Percentiles rank a stretch among this genome's conserved stretches.
Evolutionary conservation across 2,797 vertebrate species (phyloP).

Genomic region (Melanotaenia maccullochi): DNA sequence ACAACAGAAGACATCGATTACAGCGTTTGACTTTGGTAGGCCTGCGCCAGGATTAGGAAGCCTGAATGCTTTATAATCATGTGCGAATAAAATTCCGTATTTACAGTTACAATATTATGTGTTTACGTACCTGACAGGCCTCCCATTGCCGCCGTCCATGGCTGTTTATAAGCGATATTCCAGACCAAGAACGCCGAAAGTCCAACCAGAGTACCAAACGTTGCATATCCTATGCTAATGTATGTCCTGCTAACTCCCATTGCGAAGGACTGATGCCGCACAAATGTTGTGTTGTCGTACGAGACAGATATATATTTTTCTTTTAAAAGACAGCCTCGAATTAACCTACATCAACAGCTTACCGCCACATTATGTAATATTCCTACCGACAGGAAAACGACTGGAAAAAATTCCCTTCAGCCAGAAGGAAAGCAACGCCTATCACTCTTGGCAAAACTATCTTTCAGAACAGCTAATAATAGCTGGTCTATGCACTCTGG

Average conservation of each 20-base stretch:
- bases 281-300: background rate
- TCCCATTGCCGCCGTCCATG: conserved; percentile 91
- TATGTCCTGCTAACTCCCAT: conserved; percentile 78
- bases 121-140: conserved; percentile 88
- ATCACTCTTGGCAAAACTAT: background rate
- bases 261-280: background rate
- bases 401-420: conserved; percentile 5
- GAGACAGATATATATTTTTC: background rate
- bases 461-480: background rate
- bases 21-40: conserved; percentile 3
- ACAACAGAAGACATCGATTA: background rate
- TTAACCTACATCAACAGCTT: conserved; percentile 49
- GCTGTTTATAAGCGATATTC: conserved; percentile 88
- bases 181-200: conserved; percentile 89
- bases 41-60: background rate
- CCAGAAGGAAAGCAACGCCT: background rate
- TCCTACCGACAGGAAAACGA: conserved; percentile 26
- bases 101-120: background rate
- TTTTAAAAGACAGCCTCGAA: background rate
- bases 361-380: conserved; percentile 71
- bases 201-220: conserved; percentile 83
- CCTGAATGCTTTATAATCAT: background rate
- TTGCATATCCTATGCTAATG: conserved; percentile 87
- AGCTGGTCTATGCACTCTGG: rapidly evolving
- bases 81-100: no score